phyloP scores from a whole-genome alignment of 2,888 invertebrate genomes.

The Baronia brevicornis region DNA sequence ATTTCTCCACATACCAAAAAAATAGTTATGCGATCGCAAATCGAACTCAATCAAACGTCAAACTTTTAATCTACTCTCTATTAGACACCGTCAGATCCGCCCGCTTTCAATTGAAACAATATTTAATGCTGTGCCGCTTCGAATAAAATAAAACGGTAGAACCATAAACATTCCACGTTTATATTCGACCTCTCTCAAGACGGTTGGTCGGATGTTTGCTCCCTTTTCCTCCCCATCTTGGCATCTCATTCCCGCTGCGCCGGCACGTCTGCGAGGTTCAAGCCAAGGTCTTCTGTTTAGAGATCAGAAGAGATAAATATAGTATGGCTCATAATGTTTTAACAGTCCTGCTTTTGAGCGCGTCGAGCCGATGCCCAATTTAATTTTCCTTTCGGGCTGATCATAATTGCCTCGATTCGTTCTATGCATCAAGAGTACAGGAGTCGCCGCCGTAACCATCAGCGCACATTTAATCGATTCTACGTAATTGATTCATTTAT shows the following conservation, averaged over 20 bases:
- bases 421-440: slow-evolving; percentile 45
- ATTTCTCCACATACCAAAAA: slow-evolving; percentile 27
- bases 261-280: slow-evolving; percentile 60
- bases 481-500: slow-evolving; percentile 53
- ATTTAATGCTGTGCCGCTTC: slow-evolving; percentile 68
- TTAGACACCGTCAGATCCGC: slow-evolving; percentile 64
- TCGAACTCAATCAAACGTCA: slow-evolving; percentile 57
- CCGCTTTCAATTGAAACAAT: slow-evolving; percentile 75
- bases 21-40: slow-evolving; percentile 45
- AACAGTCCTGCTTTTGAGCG: slow-evolving; percentile 59
- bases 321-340: slow-evolving; percentile 71
- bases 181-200: slow-evolving; percentile 74
- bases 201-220: slow-evolving; percentile 43
- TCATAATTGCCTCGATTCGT: slow-evolving; percentile 70
- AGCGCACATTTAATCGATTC: slow-evolving; percentile 48
- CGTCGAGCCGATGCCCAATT: slow-evolving; percentile 51
- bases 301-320: slow-evolving; percentile 68
- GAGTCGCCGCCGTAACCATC: slow-evolving; percentile 40
- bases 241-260: slow-evolving; percentile 55
- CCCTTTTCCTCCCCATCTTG: slow-evolving; percentile 32
- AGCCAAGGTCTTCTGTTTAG: slow-evolving; percentile 25
- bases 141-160: slow-evolving; percentile 75
- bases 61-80: slow-evolving; percentile 60
- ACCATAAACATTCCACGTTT: slow-evolving; percentile 76
- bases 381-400: slow-evolving; percentile 61